These are phyloP conservation scores for Ellobium chinense DNA, from an alignment of 2,888 invertebrate species.

Conservation along the genomic window DNA sequence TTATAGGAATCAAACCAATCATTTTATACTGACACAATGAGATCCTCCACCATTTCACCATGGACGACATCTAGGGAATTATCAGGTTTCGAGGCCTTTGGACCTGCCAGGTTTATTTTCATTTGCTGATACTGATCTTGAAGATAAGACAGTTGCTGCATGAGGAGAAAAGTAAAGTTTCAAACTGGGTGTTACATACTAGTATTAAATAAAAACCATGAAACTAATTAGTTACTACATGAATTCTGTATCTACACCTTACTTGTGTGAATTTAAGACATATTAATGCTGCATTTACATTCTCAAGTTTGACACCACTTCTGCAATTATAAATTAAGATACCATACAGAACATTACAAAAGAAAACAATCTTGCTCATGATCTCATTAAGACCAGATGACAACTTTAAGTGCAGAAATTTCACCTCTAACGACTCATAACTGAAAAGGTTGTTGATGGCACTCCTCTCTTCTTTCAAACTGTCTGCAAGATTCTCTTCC, in stretches of 20 bases:
- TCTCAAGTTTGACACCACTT: too few relatives aligned
- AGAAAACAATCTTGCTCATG: too few relatives aligned
- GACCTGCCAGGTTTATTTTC: slow-evolving; percentile 64
- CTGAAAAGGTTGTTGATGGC: slow-evolving; percentile 41
- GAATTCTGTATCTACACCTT: too few relatives aligned
- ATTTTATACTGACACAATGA: slow-evolving; percentile 32
- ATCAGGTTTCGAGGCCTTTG: slow-evolving; percentile 59
- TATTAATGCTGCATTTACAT: too few relatives aligned
- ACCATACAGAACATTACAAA: too few relatives aligned
- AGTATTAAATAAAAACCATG: too few relatives aligned
- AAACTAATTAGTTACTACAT: too few relatives aligned
- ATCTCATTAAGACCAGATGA: too few relatives aligned
- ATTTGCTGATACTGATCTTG: slow-evolving; percentile 68
- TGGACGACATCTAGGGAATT: slow-evolving; percentile 67
- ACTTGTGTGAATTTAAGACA: too few relatives aligned
- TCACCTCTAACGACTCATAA: slow-evolving; percentile 49
- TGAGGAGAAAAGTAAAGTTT: slow-evolving; percentile 11
- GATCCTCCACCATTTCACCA: slow-evolving; percentile 32
- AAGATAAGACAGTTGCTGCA: slow-evolving; percentile 66
- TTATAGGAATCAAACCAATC: background rate
- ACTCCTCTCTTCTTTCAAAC: slow-evolving; percentile 45
- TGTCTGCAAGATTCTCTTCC: slow-evolving; percentile 34
- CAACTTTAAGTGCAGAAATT: too few relatives aligned
- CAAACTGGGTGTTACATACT: too few relatives aligned
- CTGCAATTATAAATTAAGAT: too few relatives aligned